Base-by-base conservation (phyloP, 2,888 invertebrate genomes). In the Agapetus fuscipes region DNA sequence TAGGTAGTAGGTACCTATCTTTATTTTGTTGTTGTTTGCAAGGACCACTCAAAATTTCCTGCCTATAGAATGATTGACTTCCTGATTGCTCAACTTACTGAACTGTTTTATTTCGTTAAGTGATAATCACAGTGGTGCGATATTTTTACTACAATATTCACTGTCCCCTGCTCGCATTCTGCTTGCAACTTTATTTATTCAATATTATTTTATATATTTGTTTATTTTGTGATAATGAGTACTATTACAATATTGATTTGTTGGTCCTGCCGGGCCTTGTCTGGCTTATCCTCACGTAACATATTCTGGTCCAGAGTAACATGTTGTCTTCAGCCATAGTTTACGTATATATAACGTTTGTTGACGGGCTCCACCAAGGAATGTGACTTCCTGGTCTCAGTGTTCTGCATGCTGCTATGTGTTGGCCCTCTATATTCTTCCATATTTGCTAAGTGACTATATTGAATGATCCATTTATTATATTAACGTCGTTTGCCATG, bases 1-100 rank as follows among this genome's bases (percentile, higher is more conserved):
- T n/a, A n/a, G n/a, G n/a, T n/a, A n/a, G n/a, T n/a, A n/a, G n/a
- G n/a, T n/a, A n/a, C n/a, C n/a, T n/a, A n/a, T n/a, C n/a, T n/a
- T n/a, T n/a, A n/a, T n/a, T n/a, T n/a, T n/a, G n/a, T n/a, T n/a
- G n/a, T 40, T 17, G 12, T 20, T 44, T 76, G 78, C 80, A 80
- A 81, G 80, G 81, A 81, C 80, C 80, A 80, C 80, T 81, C 80
- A 81, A 81, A 76, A 64, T 72, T 76, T 76, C 75, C 76, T 74
- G 70, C 56, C n/a, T n/a, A n/a, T n/a, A n/a, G n/a, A n/a, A n/a
- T n/a, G n/a, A n/a, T n/a, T n/a, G n/a, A n/a, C n/a, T n/a, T n/a
- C 49, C 41, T 38, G 47, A 20, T 20, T 20, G 9, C 20, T 9
- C 9, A 4, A 20, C 28, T 41, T 43, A 33, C 43, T 38, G 47